phyloP scores from a whole-genome alignment of 2,888 invertebrate genomes.

The Piscicola geometra region DNA sequence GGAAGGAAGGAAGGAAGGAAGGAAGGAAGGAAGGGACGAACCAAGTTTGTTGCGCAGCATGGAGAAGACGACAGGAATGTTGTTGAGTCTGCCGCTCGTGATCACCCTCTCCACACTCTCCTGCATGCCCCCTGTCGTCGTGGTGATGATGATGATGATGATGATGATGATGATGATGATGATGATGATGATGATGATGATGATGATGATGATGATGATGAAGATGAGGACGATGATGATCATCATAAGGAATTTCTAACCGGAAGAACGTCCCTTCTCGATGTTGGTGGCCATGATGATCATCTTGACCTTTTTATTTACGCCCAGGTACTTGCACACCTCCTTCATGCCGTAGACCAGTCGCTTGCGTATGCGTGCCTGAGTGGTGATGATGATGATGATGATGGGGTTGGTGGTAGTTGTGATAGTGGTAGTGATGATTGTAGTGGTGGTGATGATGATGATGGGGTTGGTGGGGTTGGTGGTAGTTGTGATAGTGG shows the following conservation, averaged over 20 bases:
- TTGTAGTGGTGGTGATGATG: neutral
- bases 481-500: no score
- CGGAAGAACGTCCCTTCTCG: neutral
- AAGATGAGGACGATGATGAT: no score
- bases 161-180: slow-evolving; percentile 3
- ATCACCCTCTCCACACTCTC: slow-evolving; percentile 1
- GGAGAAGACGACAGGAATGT: neutral
- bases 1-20: no score
- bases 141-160: slow-evolving; percentile 23
- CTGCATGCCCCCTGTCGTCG: neutral
- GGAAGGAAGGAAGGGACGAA: slow-evolving; percentile 53
- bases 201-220: slow-evolving; percentile 12
- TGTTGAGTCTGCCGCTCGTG: neutral
- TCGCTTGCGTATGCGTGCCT: slow-evolving; percentile 59
- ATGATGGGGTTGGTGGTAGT: no score
- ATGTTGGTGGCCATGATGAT: neutral
- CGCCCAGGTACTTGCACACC: slow-evolving; percentile 60
- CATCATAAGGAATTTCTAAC: no score
- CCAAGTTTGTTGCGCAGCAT: slow-evolving; percentile 48
- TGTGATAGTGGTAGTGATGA: neutral
- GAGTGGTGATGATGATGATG: slow-evolving; percentile 32
- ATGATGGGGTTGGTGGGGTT: no score
- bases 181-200: neutral
- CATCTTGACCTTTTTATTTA: slow-evolving; percentile 53
- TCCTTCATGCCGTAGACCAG: slow-evolving; percentile 65